Evolutionary conservation across 2,888 invertebrate species (phyloP), one percentile per base, ranked within the genome.

Genomic region (Nomada ruficornis): DNA sequence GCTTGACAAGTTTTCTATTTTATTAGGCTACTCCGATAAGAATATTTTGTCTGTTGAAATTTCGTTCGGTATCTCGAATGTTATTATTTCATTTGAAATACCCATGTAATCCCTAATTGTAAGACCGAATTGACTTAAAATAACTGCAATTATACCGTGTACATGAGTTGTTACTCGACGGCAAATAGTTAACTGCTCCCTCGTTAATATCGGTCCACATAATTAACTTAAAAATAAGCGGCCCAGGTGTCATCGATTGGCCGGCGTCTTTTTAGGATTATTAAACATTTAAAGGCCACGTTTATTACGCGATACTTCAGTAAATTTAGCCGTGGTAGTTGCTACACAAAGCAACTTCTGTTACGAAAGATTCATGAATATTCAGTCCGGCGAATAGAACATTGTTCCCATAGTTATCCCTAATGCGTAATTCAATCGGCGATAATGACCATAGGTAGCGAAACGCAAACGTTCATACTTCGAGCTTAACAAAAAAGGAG

Each of bases 291-390:
- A 69, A 76, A 42, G 23, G 36, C 52, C 68, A 20, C 36, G 67
- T 36, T 68, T 75, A 55, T 78, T 75, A 63, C 75, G 55, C 36
- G 75, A 50, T 55, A 75, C 76, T 78, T 55, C 23, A 77, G 29
- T 79, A 79, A 79, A 79, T 79, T 69, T 52, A 69, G 15, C 57
- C 15, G 36, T n/a, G 42, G 52, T 70, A 79, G 77, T 77, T 79
- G 64, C 69, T 29, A 44, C 63, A 57, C 36, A 57, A 69, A 76
- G 57, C 69, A 44, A 29, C 62, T 20, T 47, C 36, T 50, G 26
- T 69, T 69, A 65, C 42, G 69, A 52, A 64, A 52, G 26, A 52
- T 29, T 64, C 63, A 79, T 77, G 55, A 76, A 64, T 69, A 76
- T 76, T 20, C 52, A 64, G 15, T 23, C 15, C 50, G 44, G 52